A percentile compares a stretch with the other conserved stretches of the same genome.
These are phyloP conservation scores for Hartigia nigra DNA, from an alignment of 2,888 invertebrate species.

Conservation along the genomic window DNA sequence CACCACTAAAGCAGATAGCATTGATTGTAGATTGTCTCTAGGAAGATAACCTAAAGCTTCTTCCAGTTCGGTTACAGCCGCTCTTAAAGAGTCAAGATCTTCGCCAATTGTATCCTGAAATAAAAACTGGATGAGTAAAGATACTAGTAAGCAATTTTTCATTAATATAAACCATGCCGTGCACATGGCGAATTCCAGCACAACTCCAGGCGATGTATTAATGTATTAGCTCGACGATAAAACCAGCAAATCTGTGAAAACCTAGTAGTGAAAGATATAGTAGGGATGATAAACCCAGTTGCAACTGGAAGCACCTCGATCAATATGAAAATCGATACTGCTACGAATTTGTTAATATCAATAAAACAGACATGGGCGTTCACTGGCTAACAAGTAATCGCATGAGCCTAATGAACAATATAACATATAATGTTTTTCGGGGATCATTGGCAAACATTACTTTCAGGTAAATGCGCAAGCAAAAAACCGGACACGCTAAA, in stretches of 20 bases:
- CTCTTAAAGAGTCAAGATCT: slow-evolving; percentile 77
- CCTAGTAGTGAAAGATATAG: neutral
- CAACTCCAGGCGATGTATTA: slow-evolving; percentile 41
- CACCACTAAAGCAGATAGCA: slow-evolving; percentile 80
- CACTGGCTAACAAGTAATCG: neutral
- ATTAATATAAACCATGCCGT: slow-evolving; percentile 34
- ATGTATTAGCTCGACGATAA: slow-evolving; percentile 45
- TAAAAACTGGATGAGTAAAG: slow-evolving; percentile 6
- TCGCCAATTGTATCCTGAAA: slow-evolving; percentile 63
- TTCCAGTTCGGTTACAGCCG: slow-evolving; percentile 77
- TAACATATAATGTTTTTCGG: neutral
- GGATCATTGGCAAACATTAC: neutral
- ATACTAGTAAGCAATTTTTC: slow-evolving; percentile 2
- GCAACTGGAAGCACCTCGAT: neutral
- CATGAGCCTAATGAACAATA: neutral
- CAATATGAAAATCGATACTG: neutral
- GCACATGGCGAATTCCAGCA: slow-evolving; percentile 34
- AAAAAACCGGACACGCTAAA: neutral
- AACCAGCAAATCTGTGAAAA: slow-evolving; percentile 40
- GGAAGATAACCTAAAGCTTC: slow-evolving; percentile 76
- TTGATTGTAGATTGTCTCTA: slow-evolving; percentile 76
- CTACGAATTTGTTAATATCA: neutral
- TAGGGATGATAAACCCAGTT: neutral
- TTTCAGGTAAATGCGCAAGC: neutral
- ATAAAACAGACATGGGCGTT: neutral